Evolutionary conservation across 2,797 vertebrate genomes (phyloP).

Genomic region (Jordanella pulchra): DNA sequence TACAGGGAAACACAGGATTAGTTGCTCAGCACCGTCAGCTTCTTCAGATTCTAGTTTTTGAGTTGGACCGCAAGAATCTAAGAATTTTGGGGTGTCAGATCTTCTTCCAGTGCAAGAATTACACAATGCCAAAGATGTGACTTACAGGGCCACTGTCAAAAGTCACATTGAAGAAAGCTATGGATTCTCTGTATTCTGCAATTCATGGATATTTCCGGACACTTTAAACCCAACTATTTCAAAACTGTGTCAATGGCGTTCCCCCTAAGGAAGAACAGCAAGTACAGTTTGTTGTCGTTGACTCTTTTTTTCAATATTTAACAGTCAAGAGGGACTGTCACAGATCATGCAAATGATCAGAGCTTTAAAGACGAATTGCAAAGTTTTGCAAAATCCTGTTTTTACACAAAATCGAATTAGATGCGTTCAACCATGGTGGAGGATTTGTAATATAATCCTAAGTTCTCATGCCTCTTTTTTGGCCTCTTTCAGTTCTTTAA

Average conservation of each 20-base stretch:
- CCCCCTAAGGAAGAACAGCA: background rate
- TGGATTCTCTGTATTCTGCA: conserved; percentile 3
- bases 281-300: background rate
- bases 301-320: background rate
- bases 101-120: conserved; percentile 6
- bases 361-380: conserved; percentile 8
- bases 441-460: conserved; percentile 2
- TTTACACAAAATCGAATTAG: background rate
- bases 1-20: conserved; percentile 46
- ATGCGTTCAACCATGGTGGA: conserved; percentile 11
- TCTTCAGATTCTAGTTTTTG: conserved; percentile 25
- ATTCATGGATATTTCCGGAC: conserved; percentile 23
- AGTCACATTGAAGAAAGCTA: background rate
- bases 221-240: background rate
- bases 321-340: conserved; percentile 4
- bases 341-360: conserved; percentile 24
- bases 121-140: conserved; percentile 2
- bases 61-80: conserved; percentile 3
- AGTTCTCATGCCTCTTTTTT: conserved; percentile 8
- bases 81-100: conserved; percentile 18
- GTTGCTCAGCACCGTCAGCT: conserved; percentile 20
- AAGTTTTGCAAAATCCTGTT: conserved; percentile 7
- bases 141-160: background rate
- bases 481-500: conserved; percentile 12
- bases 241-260: background rate